phyloP scores from a whole-genome alignment of 2,113 vertebrate species.

The Zosterops borbonicus region DNA sequence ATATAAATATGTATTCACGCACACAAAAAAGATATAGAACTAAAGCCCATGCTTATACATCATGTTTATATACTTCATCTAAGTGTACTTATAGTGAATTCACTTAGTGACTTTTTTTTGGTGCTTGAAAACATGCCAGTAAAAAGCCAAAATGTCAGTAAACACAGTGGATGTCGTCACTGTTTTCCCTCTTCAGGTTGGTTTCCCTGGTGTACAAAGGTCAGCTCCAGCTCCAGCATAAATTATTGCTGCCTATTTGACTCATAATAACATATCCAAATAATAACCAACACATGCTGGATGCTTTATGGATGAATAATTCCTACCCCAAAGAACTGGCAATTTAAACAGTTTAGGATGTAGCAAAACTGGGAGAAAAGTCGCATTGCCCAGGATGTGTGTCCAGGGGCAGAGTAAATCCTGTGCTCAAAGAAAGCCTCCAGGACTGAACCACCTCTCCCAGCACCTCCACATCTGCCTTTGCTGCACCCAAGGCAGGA shows the following conservation, averaged over 20 bases:
- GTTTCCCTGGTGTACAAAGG: conserved; percentile 64
- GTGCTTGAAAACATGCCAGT: conserved; percentile 39
- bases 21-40: background rate
- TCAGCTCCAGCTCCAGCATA: conserved; percentile 52
- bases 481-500: background rate
- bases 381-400: background rate
- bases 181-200: conserved; percentile 62
- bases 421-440: background rate
- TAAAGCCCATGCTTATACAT: background rate
- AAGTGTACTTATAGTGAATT: background rate
- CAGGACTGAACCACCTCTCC: background rate
- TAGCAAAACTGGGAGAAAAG: background rate
- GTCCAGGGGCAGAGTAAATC: background rate
- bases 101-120: background rate
- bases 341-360: background rate
- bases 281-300: conserved; percentile 60
- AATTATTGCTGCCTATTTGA: conserved; percentile 60
- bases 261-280: conserved; percentile 55
- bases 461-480: background rate
- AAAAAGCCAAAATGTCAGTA: conserved; percentile 61
- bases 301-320: conserved; percentile 50
- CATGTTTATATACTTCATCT: background rate
- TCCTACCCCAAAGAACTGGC: conserved; percentile 4
- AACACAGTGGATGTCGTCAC: conserved; percentile 46
- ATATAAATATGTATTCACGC: background rate